phyloP scores from a whole-genome alignment of 2,888 invertebrate species.

The Eristalinus aeneus region DNA sequence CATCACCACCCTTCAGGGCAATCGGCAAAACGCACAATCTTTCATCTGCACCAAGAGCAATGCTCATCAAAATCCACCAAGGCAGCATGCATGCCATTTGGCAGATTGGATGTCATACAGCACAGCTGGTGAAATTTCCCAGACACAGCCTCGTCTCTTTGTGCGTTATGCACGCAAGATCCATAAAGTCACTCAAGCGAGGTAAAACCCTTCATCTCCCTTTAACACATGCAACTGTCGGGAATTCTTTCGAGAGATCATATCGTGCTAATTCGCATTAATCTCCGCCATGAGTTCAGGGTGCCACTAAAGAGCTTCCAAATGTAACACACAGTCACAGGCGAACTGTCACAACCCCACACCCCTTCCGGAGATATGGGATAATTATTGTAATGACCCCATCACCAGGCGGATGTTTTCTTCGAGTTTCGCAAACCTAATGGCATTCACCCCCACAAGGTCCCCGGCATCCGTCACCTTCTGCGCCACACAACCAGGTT shows the following conservation, averaged over 20 bases:
- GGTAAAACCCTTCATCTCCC: not conserved
- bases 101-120: not conserved
- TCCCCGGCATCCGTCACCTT: not conserved
- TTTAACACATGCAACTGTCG: not conserved
- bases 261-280: not conserved
- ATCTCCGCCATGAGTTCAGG: not conserved
- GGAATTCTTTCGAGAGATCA: not conserved
- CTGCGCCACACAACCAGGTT: not conserved
- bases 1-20: not conserved
- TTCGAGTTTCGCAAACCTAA: not conserved
- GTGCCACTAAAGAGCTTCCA: not conserved
- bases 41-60: not conserved
- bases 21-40: not conserved
- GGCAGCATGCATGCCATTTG: not conserved
- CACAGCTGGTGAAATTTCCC: not conserved
- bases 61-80: not conserved
- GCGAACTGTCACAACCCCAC: not conserved
- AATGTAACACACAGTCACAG: not conserved
- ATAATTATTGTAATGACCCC: not conserved
- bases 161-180: not conserved
- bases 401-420: not conserved
- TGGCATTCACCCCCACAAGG: not conserved
- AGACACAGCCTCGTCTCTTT: not conserved
- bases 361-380: not conserved
- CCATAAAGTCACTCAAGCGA: not conserved